Evolutionary conservation across 2,888 invertebrate genomes (phyloP), one percentile per base, ranked within the genome.

Genomic region (Rhaphigaster nebulosa): DNA sequence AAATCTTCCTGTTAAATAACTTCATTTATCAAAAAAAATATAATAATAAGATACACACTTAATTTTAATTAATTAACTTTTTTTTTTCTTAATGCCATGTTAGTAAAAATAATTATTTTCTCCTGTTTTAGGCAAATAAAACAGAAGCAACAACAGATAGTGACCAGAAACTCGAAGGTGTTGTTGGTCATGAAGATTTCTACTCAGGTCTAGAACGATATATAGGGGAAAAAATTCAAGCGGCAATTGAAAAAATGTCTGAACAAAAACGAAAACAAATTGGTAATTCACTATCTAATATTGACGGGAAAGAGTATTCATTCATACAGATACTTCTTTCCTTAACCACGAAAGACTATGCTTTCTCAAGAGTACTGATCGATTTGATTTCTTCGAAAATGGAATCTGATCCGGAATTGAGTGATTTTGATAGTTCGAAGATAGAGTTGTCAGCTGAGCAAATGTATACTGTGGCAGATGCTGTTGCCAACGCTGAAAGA

Each of bases 401-500:
- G 15, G 84, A 41, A n/a, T 38, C n/a, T n/a, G 84, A 84, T 45
- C 12, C 45, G 3, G 4, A 45, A 45, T 18, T 84, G 20, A 45
- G 84, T n/a, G n/a, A n/a, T n/a, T 50, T 41, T 3, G 84, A 41
- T 15, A n/a, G 41, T 50, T n/a, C 84, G 1, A 50, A 45, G 45
- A n/a, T 84, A 84, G 84, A 84, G 84, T 45, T 84, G 45, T 84
- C 84, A 3, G 45, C 20, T 5, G 45, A 45, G n/a, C 45, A 84
- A 50, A 84, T 84, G 84, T 45, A 84, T n/a, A 41, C 45, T 18
- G 84, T 84, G n/a, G 84, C 84, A 6, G 84, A 84, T n/a, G 45
- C 84, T 84, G n/a, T 84, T 15, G 84, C 84, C 1, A 84, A 84
- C n/a, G 45, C 45, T n/a, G 45, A 50, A 26, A 41, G 45, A 45